These are phyloP conservation scores for Conopomorpha cramerella DNA, from an alignment of 1,140 invertebrate genomes.

Conservation along the genomic window DNA sequence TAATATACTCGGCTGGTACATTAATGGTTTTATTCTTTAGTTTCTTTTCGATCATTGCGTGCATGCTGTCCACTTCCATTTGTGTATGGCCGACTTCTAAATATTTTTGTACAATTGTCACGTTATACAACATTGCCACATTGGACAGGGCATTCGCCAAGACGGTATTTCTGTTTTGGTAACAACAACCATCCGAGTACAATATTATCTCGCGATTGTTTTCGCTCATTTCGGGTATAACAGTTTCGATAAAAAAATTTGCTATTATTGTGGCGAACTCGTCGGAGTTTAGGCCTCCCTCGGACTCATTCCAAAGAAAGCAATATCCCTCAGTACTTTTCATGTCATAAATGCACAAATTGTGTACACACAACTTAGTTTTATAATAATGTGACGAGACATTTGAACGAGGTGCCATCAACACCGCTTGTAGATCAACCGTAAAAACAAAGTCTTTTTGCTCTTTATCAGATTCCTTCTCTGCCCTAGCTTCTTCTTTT, in stretches of 20 bases:
- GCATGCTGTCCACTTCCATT: too few species aligned
- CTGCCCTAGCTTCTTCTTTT: conserved; percentile 10
- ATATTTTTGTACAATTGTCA: too few species aligned
- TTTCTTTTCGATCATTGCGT: too few species aligned
- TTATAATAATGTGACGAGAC: conserved; percentile 22
- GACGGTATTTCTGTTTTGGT: too few species aligned
- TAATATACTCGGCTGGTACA: too few species aligned
- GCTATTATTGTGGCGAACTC: conserved; percentile 16
- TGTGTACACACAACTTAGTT: conserved; percentile 29
- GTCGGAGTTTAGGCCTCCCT: conserved; percentile 17
- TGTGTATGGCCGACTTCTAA: too few species aligned
- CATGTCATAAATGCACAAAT: conserved; percentile 30
- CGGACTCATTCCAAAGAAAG: conserved; percentile 26
- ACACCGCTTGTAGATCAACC: conserved; percentile 21
- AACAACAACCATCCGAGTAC: conserved; percentile 2
- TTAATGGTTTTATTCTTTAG: too few species aligned
- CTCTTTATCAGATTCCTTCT: conserved; percentile 16
- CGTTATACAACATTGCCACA: too few species aligned
- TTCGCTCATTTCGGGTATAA: conserved; percentile 1
- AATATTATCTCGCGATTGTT: conserved; percentile 2
- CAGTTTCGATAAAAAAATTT: conserved; percentile 5
- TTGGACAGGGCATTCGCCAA: too few species aligned
- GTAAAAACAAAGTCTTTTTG: conserved; percentile 8
- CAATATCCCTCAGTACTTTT: conserved; percentile 15
- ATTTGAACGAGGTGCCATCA: conserved; percentile 16